phyloP scores from a whole-genome alignment of 2,797 vertebrate species.

The Linurgus olivaceus region DNA sequence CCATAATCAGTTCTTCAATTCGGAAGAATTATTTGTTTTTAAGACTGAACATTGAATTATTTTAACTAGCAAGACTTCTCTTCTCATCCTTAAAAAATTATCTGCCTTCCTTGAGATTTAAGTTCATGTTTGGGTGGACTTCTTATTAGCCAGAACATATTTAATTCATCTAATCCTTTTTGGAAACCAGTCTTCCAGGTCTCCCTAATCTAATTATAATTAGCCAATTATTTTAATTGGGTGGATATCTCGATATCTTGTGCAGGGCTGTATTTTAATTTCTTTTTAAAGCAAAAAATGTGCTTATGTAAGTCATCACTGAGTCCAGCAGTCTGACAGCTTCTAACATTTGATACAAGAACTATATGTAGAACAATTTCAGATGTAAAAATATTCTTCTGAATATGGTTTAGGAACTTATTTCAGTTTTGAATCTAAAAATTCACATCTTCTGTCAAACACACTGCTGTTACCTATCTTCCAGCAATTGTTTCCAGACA shows the following conservation, averaged over 20 bases:
- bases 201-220: neutral
- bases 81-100: neutral
- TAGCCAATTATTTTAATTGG: neutral
- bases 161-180: neutral
- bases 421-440: neutral
- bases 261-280: neutral
- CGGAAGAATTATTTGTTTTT: neutral
- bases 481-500: neutral
- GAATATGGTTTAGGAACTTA: neutral
- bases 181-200: neutral
- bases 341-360: neutral
- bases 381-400: neutral
- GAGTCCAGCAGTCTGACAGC: neutral
- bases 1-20: neutral
- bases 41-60: neutral
- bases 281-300: neutral
- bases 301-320: neutral
- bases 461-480: neutral
- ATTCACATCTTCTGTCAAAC: neutral
- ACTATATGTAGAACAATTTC: neutral
- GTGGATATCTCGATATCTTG: neutral
- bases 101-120: neutral
- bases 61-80: neutral
- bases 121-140: neutral
- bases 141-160: neutral